These are phyloP conservation scores for Eudasyphora cyanicolor DNA, from an alignment of 2,888 invertebrate species.

Conservation along the genomic window DNA sequence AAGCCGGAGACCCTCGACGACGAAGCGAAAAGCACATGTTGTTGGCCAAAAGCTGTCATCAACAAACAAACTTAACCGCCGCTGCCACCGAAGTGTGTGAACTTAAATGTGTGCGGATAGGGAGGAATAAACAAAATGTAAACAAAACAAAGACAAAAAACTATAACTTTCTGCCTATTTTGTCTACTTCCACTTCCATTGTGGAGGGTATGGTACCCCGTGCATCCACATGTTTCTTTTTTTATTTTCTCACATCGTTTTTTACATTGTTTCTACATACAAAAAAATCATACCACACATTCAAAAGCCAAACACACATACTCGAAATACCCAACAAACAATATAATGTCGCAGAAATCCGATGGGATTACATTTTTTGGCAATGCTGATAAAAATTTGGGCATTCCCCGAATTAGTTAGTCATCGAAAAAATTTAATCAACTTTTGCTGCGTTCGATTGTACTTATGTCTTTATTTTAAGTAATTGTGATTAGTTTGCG, in stretches of 20 bases:
- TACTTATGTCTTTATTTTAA: too few relatives aligned
- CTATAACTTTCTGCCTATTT: background rate
- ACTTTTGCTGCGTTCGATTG: too few relatives aligned
- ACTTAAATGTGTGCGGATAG: background rate
- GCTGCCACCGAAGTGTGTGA: background rate
- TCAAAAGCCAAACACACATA: background rate
- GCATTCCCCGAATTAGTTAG: too few relatives aligned
- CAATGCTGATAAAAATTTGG: too few relatives aligned
- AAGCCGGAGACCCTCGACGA: background rate
- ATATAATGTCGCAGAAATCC: too few relatives aligned
- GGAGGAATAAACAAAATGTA: constrained; percentile 1
- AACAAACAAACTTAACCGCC: background rate
- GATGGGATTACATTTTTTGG: too few relatives aligned
- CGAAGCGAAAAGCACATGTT: constrained; percentile 19
- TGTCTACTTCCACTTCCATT: background rate
- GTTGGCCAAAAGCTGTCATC: background rate
- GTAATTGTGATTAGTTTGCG: too few relatives aligned
- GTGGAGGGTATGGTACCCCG: background rate
- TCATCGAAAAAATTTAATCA: too few relatives aligned
- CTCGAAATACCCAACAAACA: background rate
- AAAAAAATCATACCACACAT: background rate
- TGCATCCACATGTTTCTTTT: constrained; percentile 15
- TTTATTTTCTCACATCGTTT: constrained; percentile 1
- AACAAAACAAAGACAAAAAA: constrained; percentile 14
- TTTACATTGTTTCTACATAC: background rate